Conservation (phyloP, 2,888 invertebrate genomes). For the Melanostoma mellinum region DNA sequence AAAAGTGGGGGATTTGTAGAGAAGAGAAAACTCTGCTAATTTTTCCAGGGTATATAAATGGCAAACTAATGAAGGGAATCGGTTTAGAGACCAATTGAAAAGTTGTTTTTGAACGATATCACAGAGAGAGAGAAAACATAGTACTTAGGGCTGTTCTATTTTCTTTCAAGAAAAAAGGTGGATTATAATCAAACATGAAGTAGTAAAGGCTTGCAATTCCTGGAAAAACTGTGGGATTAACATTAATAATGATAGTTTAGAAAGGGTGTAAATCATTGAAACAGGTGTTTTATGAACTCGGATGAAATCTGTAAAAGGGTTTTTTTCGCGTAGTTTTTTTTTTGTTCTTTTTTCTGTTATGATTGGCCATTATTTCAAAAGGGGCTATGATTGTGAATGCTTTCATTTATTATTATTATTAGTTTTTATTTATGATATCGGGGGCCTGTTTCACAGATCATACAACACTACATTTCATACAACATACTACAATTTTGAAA, state of each 20-base stretch:
- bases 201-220: slow-evolving; percentile 13
- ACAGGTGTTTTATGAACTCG: background rate
- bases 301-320: too few relatives aligned
- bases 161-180: slow-evolving; percentile 2
- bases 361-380: too few relatives aligned
- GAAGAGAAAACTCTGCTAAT: slow-evolving; percentile 34
- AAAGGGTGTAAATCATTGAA: slow-evolving; percentile 1
- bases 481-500: too few relatives aligned
- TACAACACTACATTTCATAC: too few relatives aligned
- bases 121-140: background rate
- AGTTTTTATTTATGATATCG: too few relatives aligned
- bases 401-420: too few relatives aligned
- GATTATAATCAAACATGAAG: slow-evolving; percentile 4
- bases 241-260: slow-evolving; percentile 7
- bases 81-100: slow-evolving; percentile 58
- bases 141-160: slow-evolving; percentile 20
- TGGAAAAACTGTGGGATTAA: slow-evolving; percentile 25
- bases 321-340: too few relatives aligned
- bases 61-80: slow-evolving; percentile 63
- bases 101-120: slow-evolving; percentile 42
- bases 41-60: slow-evolving; percentile 46
- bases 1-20: background rate
- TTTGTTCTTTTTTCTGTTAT: too few relatives aligned
- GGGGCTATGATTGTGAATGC: too few relatives aligned
- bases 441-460: too few relatives aligned